These are phyloP conservation scores for Cyprinella venusta DNA, from an alignment of 2,797 vertebrate species.

Conservation along the genomic window DNA sequence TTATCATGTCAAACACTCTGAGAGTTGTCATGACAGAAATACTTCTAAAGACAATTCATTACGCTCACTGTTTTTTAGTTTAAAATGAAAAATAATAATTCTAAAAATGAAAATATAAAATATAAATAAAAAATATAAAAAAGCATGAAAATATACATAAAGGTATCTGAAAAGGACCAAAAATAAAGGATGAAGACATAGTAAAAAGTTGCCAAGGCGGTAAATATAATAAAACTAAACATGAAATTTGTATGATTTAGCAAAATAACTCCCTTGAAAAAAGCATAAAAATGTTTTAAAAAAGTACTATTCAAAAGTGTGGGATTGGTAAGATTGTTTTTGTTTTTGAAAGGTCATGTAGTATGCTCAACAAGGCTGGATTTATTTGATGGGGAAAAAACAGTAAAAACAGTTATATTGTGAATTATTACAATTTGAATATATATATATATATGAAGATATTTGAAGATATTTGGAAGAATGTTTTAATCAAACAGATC, in stretches of 20 bases:
- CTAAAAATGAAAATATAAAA: no score
- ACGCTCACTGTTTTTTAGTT: neutral
- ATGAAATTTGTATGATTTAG: neutral
- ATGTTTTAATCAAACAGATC: no score
- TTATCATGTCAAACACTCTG: no score
- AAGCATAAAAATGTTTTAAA: neutral
- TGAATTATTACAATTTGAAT: neutral
- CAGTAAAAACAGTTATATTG: neutral
- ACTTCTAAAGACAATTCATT: neutral
- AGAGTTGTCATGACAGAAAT: neutral
- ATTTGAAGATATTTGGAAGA: no score
- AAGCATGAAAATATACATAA: neutral
- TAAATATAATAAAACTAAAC: neutral
- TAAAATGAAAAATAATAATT: no score
- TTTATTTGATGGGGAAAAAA: no score
- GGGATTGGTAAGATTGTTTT: neutral
- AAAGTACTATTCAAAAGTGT: neutral
- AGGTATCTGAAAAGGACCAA: neutral
- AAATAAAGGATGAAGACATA: neutral
- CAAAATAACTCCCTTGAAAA: no score
- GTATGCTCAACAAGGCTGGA: no score
- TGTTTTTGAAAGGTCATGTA: neutral
- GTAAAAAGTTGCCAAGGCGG: neutral
- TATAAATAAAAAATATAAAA: no score
- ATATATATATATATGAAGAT: no score